These are phyloP conservation scores for Cepphus grylle DNA, from an alignment of 2,113 vertebrate genomes.

Conservation along the genomic window DNA sequence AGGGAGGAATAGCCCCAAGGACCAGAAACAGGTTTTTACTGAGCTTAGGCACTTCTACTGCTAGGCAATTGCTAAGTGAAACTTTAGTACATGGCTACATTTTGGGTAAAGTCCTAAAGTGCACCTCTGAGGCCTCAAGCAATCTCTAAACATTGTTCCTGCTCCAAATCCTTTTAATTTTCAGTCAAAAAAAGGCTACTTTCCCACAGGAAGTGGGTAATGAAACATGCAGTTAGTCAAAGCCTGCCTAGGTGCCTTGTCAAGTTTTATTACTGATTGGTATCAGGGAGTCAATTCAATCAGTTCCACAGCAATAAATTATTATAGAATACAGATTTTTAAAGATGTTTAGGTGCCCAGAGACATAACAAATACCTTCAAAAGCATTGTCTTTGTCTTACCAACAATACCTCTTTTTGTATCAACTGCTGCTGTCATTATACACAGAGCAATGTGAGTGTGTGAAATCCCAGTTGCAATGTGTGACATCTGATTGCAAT, in stretches of 20 bases:
- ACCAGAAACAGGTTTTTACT: background rate
- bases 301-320: background rate
- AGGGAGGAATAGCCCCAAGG: background rate
- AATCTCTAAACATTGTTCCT: background rate
- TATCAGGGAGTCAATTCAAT: background rate
- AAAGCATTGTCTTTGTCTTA: background rate
- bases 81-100: background rate
- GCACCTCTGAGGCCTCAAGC: background rate
- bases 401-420: background rate
- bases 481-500: background rate
- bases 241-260: background rate
- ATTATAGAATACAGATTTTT: background rate
- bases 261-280: background rate
- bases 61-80: background rate
- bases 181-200: background rate
- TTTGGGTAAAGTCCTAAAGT: background rate
- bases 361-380: background rate
- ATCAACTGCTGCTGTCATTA: background rate
- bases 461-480: background rate
- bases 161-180: background rate
- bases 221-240: background rate
- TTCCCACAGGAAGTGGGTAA: background rate
- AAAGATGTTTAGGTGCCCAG: background rate
- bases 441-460: background rate
- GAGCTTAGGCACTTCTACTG: background rate